Conservation (phyloP, 37 sponge, comb jelly and placozoan species). For the Aplysina aerophoba region DNA sequence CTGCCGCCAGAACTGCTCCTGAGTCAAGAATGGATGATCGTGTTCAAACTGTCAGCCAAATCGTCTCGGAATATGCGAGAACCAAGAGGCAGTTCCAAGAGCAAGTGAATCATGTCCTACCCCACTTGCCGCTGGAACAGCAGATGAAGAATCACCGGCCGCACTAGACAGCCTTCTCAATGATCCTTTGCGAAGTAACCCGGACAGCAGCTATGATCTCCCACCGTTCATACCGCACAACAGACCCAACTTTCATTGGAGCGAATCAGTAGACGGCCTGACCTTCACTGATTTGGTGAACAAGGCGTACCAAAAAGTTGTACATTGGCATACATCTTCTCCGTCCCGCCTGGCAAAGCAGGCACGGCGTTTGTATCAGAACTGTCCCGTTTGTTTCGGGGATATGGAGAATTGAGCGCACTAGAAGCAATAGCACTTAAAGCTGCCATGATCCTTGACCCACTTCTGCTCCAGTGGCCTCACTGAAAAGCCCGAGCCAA, state of each 20-base stretch:
- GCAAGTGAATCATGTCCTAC: not conserved
- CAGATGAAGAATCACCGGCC: no score
- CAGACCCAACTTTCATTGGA: constrained; percentile 13
- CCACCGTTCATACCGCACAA: not conserved
- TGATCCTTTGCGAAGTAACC: not conserved
- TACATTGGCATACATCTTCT: not conserved
- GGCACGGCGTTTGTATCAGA: not conserved
- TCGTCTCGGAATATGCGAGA: constrained; percentile 4
- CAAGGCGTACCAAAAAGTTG: not conserved
- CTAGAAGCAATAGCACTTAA: no score
- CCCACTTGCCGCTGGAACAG: not conserved
- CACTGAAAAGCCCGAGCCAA: not conserved
- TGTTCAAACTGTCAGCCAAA: constrained; percentile 23
- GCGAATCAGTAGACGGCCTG: not conserved
- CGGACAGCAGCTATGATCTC: not conserved
- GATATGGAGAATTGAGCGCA: not conserved
- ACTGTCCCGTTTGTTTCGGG: constrained; percentile 1
- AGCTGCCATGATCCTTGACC: no score
- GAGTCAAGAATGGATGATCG: no score
- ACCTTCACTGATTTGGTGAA: not conserved
- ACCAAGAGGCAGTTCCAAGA: not conserved
- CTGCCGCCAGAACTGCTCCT: not conserved
- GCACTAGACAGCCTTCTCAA: not conserved
- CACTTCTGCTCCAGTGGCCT: no score
- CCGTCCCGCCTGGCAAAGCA: not conserved